Base-by-base conservation (phyloP, 2,113 vertebrate species). In the Lepus europaeus region DNA sequence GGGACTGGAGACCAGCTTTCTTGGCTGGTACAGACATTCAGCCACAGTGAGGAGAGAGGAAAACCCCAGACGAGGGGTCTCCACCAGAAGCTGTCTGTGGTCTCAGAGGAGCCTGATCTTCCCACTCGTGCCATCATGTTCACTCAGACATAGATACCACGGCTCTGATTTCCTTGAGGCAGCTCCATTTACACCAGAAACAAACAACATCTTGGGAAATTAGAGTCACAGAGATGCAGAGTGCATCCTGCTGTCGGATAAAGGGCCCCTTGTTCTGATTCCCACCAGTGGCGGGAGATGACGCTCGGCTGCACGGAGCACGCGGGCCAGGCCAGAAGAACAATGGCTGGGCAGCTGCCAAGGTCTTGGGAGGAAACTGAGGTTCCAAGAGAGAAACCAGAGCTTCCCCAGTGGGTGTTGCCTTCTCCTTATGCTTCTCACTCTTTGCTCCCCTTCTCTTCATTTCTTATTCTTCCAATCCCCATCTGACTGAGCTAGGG, bases 231-330 rank as follows among this genome's bases (percentile, higher is more conserved):
- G 53, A 95, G 73, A 89, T 77, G 36, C 33, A 85, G 79, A 95
- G 88, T 94, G 73, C 36, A 39, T 87, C 77, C 93, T 87, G 61
- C 45, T 69, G 64, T 84, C 80, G 90, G 70, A 97, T 96, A 97
- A 97, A 97, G 66, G 49, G 64, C 45, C 79, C 81, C 95, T 59
- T 97, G 92, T 97, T 97, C 95, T 92, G 69, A 86, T 93, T 93
- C 61, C 70, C 0, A 0, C 93, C 85, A 79, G 92, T 72, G 64
- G 68, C 79, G 45, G 93, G 49, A 36, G 82, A 88, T 90, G 97
- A 86, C 19, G 12, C 36, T 89, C 53, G 88, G 45, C 92, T 96
- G 85, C 85, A 31, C 88, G 59, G 74, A 96, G 81, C 69, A 70
- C 2, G 20, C 94, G 87, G 68, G 56, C 61, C 82, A 70, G 93